Evolutionary conservation across 2,113 vertebrate genomes (phyloP), one percentile per base, ranked within the genome.

Genomic region (Hucho hucho): DNA sequence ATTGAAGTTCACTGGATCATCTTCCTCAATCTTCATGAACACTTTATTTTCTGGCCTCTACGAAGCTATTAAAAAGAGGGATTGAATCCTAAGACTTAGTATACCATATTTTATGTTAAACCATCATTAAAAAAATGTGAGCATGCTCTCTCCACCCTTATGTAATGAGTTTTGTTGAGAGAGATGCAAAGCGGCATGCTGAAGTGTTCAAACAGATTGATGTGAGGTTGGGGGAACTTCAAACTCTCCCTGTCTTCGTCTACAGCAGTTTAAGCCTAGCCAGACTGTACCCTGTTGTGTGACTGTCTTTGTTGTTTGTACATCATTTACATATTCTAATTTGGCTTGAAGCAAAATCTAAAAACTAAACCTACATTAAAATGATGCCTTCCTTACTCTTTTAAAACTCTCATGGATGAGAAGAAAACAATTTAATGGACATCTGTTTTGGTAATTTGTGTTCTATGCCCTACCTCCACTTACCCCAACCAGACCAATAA

Each of bases 21-120:
- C 97, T 98, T 98, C 96, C 95, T 98, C 96, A 96, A 96, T 98
- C 96, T 98, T 97, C 96, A 98, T 99, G 96, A 98, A 99, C 98
- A 97, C 97, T 98, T 98, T 97, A 98, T 99, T 98, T 97, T 97
- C 95, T 95, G 95, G 95, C 96, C 94, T 93, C 96, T 96, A 93
- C 91, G 93, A 95, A 95, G 95, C 96, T 95, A 98, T 99, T 99
- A 98, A 98, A 97, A 96, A 98, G 96, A 98, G 94, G 96, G 97
- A 98, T 98, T 97, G 96, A 94, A 91, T 92, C 92, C 92, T 91
- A 93, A 91, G 92, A 93, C 94, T 91, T 94, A 91, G 92, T 95
- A 91, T 95, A 96, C 94, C 92, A 94, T 96, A 95, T 95, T 97
- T 96, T 95, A 96, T 95, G 93, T 94, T 95, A 95, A 94, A 95